Percentiles rank a stretch among this genome's conserved stretches.
phyloP scores from a whole-genome alignment of 2,888 invertebrate species.

The Andrena marginata region DNA sequence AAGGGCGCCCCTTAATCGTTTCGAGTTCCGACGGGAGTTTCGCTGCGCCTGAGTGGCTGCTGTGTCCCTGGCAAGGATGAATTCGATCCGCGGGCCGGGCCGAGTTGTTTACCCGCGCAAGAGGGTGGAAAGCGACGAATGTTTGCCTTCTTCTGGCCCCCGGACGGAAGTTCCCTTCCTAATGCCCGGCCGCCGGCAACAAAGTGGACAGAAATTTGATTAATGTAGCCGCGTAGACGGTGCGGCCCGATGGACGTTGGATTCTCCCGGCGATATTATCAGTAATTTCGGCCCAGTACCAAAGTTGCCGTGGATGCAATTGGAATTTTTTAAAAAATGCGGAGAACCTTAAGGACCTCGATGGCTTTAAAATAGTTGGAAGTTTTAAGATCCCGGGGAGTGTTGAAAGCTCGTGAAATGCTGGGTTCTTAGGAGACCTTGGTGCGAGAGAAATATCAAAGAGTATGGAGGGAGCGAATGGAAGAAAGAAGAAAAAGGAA shows the following conservation, averaged over 20 bases:
- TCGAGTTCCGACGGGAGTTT: constrained; percentile 58
- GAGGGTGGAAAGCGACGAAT: constrained; percentile 66
- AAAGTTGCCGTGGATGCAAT: constrained; percentile 10
- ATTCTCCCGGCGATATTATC: too few species aligned
- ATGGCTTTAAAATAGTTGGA: constrained; percentile 27
- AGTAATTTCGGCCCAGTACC: not conserved
- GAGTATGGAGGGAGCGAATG: not conserved
- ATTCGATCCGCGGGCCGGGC: constrained; percentile 61
- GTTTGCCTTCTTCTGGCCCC: constrained; percentile 71
- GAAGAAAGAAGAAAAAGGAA: not conserved
- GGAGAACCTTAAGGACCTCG: not conserved
- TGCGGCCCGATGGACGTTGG: constrained; percentile 1
- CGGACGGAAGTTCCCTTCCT: constrained; percentile 50
- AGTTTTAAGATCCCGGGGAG: constrained; percentile 8
- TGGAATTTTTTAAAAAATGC: constrained; percentile 15
- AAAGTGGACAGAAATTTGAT: constrained; percentile 75
- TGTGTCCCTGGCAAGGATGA: constrained; percentile 62
- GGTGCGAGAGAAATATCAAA: constrained; percentile 9
- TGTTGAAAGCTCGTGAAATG: constrained; percentile 3
- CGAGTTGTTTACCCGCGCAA: constrained; percentile 63
- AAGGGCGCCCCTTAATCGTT: constrained; percentile 68
- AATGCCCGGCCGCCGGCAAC: constrained; percentile 60
- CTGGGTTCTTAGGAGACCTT: not conserved
- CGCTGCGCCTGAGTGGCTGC: constrained; percentile 45
- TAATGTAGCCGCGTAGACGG: constrained; percentile 67